A percentile compares a stretch with the other conserved stretches of the same genome.
phyloP scores from a whole-genome alignment of 2,113 vertebrate species.

The Mesitornis unicolor region DNA sequence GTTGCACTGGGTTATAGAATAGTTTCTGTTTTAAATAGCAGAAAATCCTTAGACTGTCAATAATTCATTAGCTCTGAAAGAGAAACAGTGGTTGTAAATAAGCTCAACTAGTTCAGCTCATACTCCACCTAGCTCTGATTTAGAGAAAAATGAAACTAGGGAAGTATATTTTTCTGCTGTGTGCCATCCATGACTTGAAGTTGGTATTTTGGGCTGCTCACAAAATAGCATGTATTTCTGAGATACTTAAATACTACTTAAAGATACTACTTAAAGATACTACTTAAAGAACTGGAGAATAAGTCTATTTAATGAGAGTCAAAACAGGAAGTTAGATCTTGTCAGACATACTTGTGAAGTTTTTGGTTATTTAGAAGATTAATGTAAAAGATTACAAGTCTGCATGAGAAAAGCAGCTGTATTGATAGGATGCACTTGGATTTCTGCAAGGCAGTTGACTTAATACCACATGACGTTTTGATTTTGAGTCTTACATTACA shows the following conservation, averaged over 20 bases:
- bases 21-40: neutral
- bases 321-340: neutral
- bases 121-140: neutral
- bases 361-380: neutral
- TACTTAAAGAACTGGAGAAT: neutral
- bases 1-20: neutral
- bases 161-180: neutral
- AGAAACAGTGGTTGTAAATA: neutral
- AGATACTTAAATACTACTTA: neutral
- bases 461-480: constrained; percentile 12
- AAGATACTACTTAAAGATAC: too few relatives aligned
- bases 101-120: neutral
- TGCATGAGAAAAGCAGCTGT: neutral
- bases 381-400: neutral
- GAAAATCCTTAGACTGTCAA: neutral
- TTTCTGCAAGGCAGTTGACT: constrained; percentile 14
- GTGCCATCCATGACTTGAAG: neutral
- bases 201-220: neutral
- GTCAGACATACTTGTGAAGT: neutral
- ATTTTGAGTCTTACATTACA: neutral
- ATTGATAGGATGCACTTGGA: neutral
- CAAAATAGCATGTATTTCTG: neutral
- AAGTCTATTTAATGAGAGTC: neutral
- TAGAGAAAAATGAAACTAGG: neutral
- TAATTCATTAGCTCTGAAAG: constrained; percentile 1